A percentile compares a stretch with the other conserved stretches of the same genome.
These are phyloP conservation scores for Yasuhikotakia modesta DNA, from an alignment of 2,797 vertebrate species.

Conservation along the genomic window DNA sequence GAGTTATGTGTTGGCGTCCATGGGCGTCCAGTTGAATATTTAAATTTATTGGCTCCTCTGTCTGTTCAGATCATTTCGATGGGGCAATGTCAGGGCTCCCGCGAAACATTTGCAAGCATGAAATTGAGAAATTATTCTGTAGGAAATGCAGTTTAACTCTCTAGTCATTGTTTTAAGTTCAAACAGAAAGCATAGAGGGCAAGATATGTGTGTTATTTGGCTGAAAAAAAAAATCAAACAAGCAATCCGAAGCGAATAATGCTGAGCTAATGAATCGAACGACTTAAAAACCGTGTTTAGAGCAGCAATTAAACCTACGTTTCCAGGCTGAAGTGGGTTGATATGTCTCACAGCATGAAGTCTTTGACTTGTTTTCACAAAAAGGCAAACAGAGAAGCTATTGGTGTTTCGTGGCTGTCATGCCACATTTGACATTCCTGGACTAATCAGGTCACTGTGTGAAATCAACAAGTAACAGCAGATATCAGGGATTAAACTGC, in stretches of 20 bases:
- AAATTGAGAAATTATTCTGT: not conserved
- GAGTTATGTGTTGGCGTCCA: constrained; percentile 2
- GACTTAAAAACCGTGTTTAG: not conserved
- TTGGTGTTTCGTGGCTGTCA: not conserved
- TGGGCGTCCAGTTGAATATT: constrained; percentile 12
- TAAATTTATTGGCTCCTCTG: not conserved
- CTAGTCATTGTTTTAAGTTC: not conserved
- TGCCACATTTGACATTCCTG: constrained; percentile 18
- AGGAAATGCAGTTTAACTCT: not conserved
- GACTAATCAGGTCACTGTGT: constrained; percentile 34
- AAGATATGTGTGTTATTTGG: not conserved
- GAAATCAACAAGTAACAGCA: constrained; percentile 43
- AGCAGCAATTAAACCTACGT: not conserved
- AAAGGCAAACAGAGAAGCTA: not conserved
- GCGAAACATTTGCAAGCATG: not conserved
- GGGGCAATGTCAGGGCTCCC: constrained; percentile 8
- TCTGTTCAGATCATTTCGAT: not conserved
- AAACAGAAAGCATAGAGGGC: no score
- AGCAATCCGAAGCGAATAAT: not conserved
- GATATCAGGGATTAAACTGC: constrained; percentile 43
- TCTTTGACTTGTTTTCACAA: constrained; percentile 1
- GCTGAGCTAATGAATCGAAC: not conserved
- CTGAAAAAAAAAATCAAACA: not conserved
- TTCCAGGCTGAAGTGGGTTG: not conserved
- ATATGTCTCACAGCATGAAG: not conserved